Evolutionary conservation across 2,888 invertebrate species (phyloP), one percentile per base, ranked within the genome.

Genomic region (Epistrophe grossulariae): DNA sequence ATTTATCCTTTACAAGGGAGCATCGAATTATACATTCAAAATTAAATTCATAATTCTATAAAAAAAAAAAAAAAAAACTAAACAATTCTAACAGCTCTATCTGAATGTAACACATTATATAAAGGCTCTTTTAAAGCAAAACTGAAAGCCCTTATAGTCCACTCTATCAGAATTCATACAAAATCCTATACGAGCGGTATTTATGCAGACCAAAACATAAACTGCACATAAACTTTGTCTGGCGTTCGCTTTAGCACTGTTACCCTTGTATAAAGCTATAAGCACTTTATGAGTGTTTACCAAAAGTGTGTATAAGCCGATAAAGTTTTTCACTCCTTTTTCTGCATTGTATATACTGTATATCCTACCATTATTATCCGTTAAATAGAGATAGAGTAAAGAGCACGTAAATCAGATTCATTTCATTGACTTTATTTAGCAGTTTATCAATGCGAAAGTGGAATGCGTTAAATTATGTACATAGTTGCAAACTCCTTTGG

Each of bases 391-490:
- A 59, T 59, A 17, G 17, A n/a, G 19, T 35, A 62, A 48, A 17
- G 17, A n/a, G 35, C 50, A 62, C 55, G 57, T 85, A 81, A 81
- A 78, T 85, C 78, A 85, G 11, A 62, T 73, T 50, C 55, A 52
- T 70, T 85, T 78, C 85, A 78, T 78, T 77, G 68, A 81, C 72
- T 85, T 70, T 72, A 68, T 72, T 81, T 45, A 35, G 17, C 24
- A 43, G 62, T 78, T 70, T 70, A 81, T 77, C 68, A 73, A 62
- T 55, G 15, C n/a, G n/a, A n/a, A 84, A 78, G 77, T 70, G 66
- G 52, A 76, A 64, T 79, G 66, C 59, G 66, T 80, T 80, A 68
- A 80, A 72, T 80, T 77, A 31, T 31, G 24, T 24, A 31, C 31
- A 31, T 31, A 72, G 28, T 52, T 59, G 70, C 50, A 79, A 79